Percentiles rank a stretch among this genome's conserved stretches.
phyloP scores from a whole-genome alignment of 1,140 invertebrate genomes.

The Rhopalosiphum padi region DNA sequence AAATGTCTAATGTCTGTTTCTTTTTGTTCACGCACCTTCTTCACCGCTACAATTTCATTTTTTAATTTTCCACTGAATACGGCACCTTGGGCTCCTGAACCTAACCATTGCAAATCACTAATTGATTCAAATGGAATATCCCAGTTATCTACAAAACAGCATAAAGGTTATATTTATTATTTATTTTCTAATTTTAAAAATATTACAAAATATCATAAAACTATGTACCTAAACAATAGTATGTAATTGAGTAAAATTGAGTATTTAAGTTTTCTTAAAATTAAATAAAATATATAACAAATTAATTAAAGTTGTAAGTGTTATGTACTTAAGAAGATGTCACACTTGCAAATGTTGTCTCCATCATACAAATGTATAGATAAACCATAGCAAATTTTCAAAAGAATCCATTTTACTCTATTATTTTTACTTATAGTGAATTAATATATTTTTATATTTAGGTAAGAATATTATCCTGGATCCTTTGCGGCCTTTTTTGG shows the following conservation, averaged over 20 bases:
- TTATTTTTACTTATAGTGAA: background rate
- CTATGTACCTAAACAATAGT: background rate
- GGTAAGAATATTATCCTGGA: background rate
- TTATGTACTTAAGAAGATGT: background rate
- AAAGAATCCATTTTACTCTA: background rate
- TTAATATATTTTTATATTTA: background rate
- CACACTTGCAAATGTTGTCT: too few relatives aligned
- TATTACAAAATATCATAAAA: background rate
- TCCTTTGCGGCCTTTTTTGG: background rate
- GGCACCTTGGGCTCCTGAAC: slow-evolving; percentile 94
- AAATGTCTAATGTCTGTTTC: slow-evolving; percentile 96
- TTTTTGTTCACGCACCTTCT: slow-evolving; percentile 91
- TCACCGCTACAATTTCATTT: slow-evolving; percentile 90
- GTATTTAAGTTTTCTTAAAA: background rate
- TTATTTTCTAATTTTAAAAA: background rate
- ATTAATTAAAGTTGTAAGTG: background rate
- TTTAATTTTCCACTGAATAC: slow-evolving; percentile 90
- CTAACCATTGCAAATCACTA: slow-evolving; percentile 89
- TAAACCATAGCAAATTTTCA: background rate
- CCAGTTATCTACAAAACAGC: slow-evolving; percentile 78
- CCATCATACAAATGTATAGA: background rate
- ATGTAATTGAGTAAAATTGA: background rate
- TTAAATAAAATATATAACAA: background rate
- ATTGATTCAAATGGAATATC: slow-evolving; percentile 95
- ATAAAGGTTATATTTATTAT: background rate